phyloP scores from a whole-genome alignment of 92 coral and sea anemone species.

The Metridium senile region DNA sequence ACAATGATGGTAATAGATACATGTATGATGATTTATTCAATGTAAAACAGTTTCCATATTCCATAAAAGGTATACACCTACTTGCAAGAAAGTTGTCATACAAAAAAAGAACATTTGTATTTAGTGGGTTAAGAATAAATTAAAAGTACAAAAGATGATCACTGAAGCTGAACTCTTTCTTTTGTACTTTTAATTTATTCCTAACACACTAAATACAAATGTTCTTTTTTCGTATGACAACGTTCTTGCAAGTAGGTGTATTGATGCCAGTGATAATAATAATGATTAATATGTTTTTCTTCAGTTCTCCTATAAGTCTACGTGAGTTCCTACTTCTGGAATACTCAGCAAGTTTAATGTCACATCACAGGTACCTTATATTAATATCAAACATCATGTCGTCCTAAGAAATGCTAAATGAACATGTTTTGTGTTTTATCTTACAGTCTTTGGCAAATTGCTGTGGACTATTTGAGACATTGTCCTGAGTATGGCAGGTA shows the following conservation, averaged over 20 bases:
- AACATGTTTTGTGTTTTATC: not conserved
- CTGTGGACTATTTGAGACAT: constrained; percentile 88
- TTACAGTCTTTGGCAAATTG: constrained; percentile 89
- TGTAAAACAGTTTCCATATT: too few species aligned
- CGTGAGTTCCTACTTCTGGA: constrained; percentile 88
- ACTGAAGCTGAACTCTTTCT: too few species aligned
- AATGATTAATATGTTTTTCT: not conserved
- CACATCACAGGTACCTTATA: constrained; percentile 85
- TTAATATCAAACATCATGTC: not conserved
- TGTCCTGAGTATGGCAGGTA: constrained; percentile 95
- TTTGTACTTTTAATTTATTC: too few species aligned
- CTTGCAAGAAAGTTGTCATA: too few species aligned
- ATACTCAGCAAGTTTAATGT: constrained; percentile 95
- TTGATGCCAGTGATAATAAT: not conserved
- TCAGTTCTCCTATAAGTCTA: constrained; percentile 68
- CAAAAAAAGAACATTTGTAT: too few species aligned
- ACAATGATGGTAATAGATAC: not conserved
- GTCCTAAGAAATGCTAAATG: not conserved
- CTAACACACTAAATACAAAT: too few species aligned
- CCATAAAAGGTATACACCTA: too few species aligned
- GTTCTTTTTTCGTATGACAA: too few species aligned
- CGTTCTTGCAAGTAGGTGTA: too few species aligned
- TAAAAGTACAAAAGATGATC: too few species aligned
- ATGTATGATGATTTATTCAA: too few species aligned
- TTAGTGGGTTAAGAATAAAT: too few species aligned